Evolutionary conservation across 2,797 vertebrate species (phyloP).

Genomic region (Parauchenoglanis ngamensis): DNA sequence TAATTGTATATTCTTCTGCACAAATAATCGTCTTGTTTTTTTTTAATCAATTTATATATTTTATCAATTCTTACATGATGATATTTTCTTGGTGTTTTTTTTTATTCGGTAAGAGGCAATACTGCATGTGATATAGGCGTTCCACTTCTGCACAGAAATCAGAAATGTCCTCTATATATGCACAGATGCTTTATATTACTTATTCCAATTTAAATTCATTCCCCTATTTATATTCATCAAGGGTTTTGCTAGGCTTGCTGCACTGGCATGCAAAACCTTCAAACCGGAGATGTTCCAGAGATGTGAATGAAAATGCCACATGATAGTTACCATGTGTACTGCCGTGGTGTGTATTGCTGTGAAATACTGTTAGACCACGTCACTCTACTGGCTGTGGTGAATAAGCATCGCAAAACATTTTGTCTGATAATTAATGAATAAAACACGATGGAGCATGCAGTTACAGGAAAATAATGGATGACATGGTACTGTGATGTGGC

Average conservation of each 20-base stretch:
- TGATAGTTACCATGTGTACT: neutral
- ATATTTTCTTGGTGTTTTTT: neutral
- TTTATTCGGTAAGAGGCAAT: neutral
- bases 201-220: conserved; percentile 28
- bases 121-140: neutral
- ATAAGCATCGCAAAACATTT: neutral
- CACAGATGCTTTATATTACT: conserved; percentile 12
- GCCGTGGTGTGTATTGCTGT: neutral
- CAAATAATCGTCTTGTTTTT: neutral
- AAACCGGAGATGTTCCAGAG: conserved; percentile 21
- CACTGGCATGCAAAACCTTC: neutral
- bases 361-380: neutral
- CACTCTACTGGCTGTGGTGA: neutral
- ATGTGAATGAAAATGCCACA: neutral
- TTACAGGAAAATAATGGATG: neutral
- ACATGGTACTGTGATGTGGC: neutral
- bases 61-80: neutral
- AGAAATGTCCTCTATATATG: conserved; percentile 11
- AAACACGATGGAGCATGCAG: neutral
- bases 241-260: conserved; percentile 7
- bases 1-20: neutral
- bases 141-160: neutral
- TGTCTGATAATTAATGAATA: neutral
- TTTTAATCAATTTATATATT: neutral
- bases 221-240: conserved; percentile 28